Percentiles rank a stretch among this genome's conserved stretches.
phyloP scores from a whole-genome alignment of 2,888 invertebrate species.

The Subacronicta megacephala region DNA sequence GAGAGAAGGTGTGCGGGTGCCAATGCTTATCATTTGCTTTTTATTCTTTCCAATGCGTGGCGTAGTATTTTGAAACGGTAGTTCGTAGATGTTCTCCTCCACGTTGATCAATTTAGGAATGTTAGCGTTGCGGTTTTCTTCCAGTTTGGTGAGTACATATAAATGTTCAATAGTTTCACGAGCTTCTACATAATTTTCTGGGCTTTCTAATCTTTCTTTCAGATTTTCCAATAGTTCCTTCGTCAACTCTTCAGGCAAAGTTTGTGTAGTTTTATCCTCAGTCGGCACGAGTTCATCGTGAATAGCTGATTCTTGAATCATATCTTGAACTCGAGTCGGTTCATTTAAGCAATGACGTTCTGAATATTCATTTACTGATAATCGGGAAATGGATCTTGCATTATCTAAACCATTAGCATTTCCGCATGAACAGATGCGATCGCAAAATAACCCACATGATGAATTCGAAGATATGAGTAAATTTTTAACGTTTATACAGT shows the following conservation, averaged over 20 bases:
- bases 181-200: constrained; percentile 93
- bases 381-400: constrained; percentile 89
- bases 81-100: constrained; percentile 91
- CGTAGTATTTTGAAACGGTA: constrained; percentile 87
- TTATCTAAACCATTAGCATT: constrained; percentile 87
- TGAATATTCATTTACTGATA: constrained; percentile 91
- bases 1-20: constrained; percentile 89
- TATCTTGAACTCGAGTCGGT: constrained; percentile 82
- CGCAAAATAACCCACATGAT: constrained; percentile 76
- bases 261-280: constrained; percentile 92
- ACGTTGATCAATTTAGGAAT: constrained; percentile 54
- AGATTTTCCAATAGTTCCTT: constrained; percentile 92
- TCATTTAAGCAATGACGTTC: constrained; percentile 90
- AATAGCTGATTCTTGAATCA: constrained; percentile 73
- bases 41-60: constrained; percentile 78
- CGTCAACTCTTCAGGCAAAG: constrained; percentile 93
- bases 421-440: constrained; percentile 79
- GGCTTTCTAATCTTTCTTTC: constrained; percentile 92
- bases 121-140: constrained; percentile 91
- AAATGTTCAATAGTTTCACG: constrained; percentile 94
- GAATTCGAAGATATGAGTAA: constrained; percentile 78
- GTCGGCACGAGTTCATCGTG: constrained; percentile 72
- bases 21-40: constrained; percentile 87
- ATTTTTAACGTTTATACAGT: constrained; percentile 83
- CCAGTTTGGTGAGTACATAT: constrained; percentile 93